Percentiles rank a stretch among this genome's conserved stretches.
Evolutionary conservation across 2,797 vertebrate species (phyloP).

Genomic region (Gastrophryne carolinensis): DNA sequence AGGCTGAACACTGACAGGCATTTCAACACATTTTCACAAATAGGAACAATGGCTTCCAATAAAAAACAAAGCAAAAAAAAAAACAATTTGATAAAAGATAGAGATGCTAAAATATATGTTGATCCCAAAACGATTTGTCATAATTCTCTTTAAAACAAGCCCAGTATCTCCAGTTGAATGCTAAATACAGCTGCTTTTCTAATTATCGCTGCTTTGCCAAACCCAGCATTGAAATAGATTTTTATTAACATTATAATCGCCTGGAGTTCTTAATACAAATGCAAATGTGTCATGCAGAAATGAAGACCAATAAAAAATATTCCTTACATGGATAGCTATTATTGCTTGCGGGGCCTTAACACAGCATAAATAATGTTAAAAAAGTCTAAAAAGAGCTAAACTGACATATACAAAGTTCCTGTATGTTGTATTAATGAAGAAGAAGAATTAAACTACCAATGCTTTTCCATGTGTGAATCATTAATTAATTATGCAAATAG

Average conservation of each 20-base stretch:
- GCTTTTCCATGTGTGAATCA: too few relatives aligned
- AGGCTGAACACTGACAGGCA: constrained; percentile 44
- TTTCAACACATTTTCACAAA: constrained; percentile 45
- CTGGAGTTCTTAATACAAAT: constrained; percentile 24
- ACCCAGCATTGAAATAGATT: constrained; percentile 39
- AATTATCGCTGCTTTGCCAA: constrained; percentile 43
- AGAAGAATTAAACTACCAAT: too few relatives aligned
- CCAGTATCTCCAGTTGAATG: constrained; percentile 10
- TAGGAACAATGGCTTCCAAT: constrained; percentile 48
- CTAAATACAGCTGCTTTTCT: constrained; percentile 45
- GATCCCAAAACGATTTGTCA: constrained; percentile 35
- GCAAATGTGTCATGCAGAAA: constrained; percentile 21
- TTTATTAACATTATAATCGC: constrained; percentile 41
- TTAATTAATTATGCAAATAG: too few relatives aligned
- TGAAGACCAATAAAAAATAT: neutral
- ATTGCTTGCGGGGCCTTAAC: neutral
- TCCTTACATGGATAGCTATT: neutral
- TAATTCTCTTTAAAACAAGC: constrained; percentile 43
- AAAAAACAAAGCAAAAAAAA: constrained; percentile 14
- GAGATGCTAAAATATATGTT: constrained; percentile 23
- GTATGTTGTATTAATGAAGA: too few relatives aligned
- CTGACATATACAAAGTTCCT: too few relatives aligned
- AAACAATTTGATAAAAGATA: constrained; percentile 44
- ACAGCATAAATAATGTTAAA: too few relatives aligned
- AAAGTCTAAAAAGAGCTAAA: too few relatives aligned